Evolutionary conservation across 2,113 vertebrate genomes (phyloP).

Genomic region (Brachyhypopomus gauderio): DNA sequence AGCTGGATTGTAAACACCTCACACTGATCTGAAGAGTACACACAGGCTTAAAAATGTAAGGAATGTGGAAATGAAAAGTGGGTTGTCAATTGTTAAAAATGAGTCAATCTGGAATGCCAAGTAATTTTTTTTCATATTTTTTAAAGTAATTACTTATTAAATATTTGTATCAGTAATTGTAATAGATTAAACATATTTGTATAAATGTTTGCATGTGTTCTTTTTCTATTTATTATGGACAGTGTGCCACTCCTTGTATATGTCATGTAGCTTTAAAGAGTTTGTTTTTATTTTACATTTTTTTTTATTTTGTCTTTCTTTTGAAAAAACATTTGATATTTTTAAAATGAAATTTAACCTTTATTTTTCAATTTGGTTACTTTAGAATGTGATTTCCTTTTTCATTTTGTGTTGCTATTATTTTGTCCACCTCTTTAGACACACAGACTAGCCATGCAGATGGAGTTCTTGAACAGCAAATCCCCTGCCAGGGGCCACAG

Average conservation of each 20-base stretch:
- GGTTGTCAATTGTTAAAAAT: no score
- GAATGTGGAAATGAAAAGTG: no score
- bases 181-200: neutral
- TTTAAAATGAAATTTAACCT: no score
- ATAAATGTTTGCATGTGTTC: neutral
- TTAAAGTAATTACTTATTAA: no score
- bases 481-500: neutral
- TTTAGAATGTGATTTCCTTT: neutral
- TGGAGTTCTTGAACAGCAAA: neutral
- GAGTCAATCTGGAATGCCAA: no score
- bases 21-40: no score
- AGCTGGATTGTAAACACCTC: no score
- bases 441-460: neutral
- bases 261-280: neutral
- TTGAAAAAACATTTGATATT: neutral
- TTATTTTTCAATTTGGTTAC: neutral
- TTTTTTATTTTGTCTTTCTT: neutral
- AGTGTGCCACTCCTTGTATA: no score
- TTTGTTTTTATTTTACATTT: neutral
- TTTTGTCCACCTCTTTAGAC: slow-evolving; percentile 22
- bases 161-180: no score
- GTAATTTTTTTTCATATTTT: no score
- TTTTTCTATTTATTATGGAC: no score
- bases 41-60: no score
- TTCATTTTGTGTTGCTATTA: slow-evolving; percentile 15